Evolutionary conservation across 2,888 invertebrate genomes (phyloP).

Genomic region (Nesidiocoris tenuis): DNA sequence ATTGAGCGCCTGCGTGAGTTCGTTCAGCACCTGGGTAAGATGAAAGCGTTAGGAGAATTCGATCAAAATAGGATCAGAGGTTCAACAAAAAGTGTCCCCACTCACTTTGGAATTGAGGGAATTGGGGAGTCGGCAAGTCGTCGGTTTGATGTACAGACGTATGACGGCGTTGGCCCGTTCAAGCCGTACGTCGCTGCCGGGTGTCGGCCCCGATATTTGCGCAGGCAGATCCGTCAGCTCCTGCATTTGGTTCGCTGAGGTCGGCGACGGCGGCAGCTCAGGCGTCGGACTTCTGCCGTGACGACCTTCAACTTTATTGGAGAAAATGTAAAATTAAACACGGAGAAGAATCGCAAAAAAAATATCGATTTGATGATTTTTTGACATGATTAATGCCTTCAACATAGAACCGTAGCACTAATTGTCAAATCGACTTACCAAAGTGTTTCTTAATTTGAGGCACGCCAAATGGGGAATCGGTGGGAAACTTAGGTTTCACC

Average conservation of each 20-base stretch:
- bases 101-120: slow-evolving; percentile 64
- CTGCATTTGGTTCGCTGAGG: neutral
- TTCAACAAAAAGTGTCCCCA: slow-evolving; percentile 52
- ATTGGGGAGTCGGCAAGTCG: slow-evolving; percentile 62
- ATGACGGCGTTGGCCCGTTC: slow-evolving; percentile 31
- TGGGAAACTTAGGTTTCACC: no score
- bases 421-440: no score
- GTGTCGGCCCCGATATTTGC: slow-evolving; percentile 17
- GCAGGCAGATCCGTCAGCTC: slow-evolving; percentile 12
- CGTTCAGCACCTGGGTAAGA: slow-evolving; percentile 66
- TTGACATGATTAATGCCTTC: no score
- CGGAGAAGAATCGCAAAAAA: no score
- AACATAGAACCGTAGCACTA: no score
- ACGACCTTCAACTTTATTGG: neutral
- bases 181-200: slow-evolving; percentile 39
- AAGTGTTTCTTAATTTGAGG: no score
- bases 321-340: no score
- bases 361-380: no score
- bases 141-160: slow-evolving; percentile 63
- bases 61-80: neutral
- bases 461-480: no score
- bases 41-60: neutral
- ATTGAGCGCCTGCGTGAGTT: slow-evolving; percentile 61
- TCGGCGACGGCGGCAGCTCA: neutral
- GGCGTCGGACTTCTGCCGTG: neutral